Evolutionary conservation across 1,140 invertebrate species (phyloP).

Genomic region (Camponotus vicinus): DNA sequence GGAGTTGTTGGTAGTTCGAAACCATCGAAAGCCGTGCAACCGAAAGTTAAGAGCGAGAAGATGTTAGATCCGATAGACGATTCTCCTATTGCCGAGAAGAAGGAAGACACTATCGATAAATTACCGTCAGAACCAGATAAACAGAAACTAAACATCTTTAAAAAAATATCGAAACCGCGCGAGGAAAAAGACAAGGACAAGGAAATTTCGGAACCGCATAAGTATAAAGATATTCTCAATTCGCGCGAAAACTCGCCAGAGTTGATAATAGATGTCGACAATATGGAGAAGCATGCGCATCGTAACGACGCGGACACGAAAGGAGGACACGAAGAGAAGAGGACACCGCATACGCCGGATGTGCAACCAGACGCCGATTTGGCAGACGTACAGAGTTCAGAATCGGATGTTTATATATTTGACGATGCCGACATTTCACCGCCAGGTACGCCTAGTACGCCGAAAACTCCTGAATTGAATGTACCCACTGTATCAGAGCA

Average conservation of each 20-base stretch:
- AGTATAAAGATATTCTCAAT: constrained; percentile 82
- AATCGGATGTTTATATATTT: constrained; percentile 81
- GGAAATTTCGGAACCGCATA: constrained; percentile 85
- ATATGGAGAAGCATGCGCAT: constrained; percentile 69
- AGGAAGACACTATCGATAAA: constrained; percentile 88
- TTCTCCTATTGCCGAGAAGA: constrained; percentile 65
- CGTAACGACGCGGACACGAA: constrained; percentile 75
- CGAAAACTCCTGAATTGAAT: constrained; percentile 87
- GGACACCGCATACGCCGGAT: constrained; percentile 81
- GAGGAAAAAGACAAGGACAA: constrained; percentile 89
- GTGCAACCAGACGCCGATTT: constrained; percentile 78
- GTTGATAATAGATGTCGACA: constrained; percentile 84
- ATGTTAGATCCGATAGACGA: constrained; percentile 67
- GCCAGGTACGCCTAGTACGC: constrained; percentile 86
- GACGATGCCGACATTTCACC: constrained; percentile 88
- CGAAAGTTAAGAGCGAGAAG: constrained; percentile 81
- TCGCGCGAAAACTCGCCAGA: constrained; percentile 84
- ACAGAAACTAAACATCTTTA: constrained; percentile 94
- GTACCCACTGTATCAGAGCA: constrained; percentile 79
- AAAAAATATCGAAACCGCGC: constrained; percentile 91
- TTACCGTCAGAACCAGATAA: constrained; percentile 92
- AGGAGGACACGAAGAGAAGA: constrained; percentile 78
- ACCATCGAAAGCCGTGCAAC: constrained; percentile 72
- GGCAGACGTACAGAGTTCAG: constrained; percentile 77
- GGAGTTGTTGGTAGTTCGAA: constrained; percentile 72